Conservation (phyloP, 2,888 invertebrate genomes). For the Thumatha senex region DNA sequence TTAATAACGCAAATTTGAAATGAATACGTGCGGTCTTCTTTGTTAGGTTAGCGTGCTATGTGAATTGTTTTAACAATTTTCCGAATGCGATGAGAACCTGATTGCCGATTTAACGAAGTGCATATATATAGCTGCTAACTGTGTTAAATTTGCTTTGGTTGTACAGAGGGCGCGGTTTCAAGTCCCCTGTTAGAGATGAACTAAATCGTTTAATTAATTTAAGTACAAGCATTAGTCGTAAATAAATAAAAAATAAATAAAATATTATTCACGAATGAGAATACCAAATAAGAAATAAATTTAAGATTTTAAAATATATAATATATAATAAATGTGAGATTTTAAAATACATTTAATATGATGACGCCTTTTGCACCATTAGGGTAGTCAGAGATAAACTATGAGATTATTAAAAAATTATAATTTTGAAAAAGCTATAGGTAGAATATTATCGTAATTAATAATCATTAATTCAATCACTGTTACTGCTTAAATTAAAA, state of each 20-base stretch:
- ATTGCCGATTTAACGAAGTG: conserved; percentile 61
- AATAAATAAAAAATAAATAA: neutral
- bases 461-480: too few relatives aligned
- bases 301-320: too few relatives aligned
- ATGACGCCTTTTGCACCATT: too few relatives aligned
- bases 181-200: conserved; percentile 19
- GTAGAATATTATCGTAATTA: too few relatives aligned
- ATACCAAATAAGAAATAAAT: too few relatives aligned
- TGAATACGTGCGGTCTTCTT: conserved; percentile 52
- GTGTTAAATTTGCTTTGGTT: conserved; percentile 37
- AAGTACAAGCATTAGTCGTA: neutral
- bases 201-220: conserved; percentile 20
- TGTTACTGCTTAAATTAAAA: too few relatives aligned
- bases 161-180: conserved; percentile 32
- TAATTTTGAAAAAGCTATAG: too few relatives aligned
- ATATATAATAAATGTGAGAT: too few relatives aligned
- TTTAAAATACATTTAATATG: too few relatives aligned
- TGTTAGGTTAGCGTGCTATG: conserved; percentile 37
- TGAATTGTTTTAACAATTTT: conserved; percentile 44
- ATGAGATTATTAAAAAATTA: too few relatives aligned
- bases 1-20: conserved; percentile 63
- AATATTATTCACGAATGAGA: too few relatives aligned
- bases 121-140: conserved; percentile 56
- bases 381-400: too few relatives aligned
- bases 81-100: conserved; percentile 43